Evolutionary conservation across 2,888 invertebrate species (phyloP).

Genomic region (Lycia hirtaria): DNA sequence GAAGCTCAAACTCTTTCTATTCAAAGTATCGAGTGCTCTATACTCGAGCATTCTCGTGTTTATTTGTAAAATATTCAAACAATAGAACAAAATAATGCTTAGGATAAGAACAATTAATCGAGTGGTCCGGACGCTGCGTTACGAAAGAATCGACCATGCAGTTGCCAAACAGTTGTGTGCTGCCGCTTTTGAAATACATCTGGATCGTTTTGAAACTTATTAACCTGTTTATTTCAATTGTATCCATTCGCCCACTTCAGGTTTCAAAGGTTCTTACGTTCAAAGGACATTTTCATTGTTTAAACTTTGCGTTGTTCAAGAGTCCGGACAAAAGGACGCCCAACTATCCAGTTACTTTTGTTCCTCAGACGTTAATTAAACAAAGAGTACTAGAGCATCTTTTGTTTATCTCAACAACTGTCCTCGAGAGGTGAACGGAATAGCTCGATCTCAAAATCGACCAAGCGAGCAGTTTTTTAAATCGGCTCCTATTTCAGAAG

Average conservation of each 20-base stretch:
- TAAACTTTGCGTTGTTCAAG: slow-evolving; percentile 56
- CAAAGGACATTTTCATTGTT: slow-evolving; percentile 76
- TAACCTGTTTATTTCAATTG: slow-evolving; percentile 80
- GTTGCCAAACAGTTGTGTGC: slow-evolving; percentile 80
- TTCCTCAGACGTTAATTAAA: slow-evolving; percentile 77
- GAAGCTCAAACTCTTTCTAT: slow-evolving; percentile 45
- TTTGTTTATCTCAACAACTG: slow-evolving; percentile 62
- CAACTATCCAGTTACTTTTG: slow-evolving; percentile 81
- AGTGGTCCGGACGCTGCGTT: slow-evolving; percentile 83
- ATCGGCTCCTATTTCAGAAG: slow-evolving; percentile 53
- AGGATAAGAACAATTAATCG: slow-evolving; percentile 81
- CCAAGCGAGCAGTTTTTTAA: slow-evolving; percentile 44
- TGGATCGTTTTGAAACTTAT: slow-evolving; percentile 85
- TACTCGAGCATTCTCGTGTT: slow-evolving; percentile 37
- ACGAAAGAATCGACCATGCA: slow-evolving; percentile 74
- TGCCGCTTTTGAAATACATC: slow-evolving; percentile 82
- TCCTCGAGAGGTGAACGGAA: slow-evolving; percentile 67
- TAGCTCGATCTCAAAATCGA: slow-evolving; percentile 36
- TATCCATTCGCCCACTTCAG: slow-evolving; percentile 52
- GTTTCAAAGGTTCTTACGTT: slow-evolving; percentile 62
- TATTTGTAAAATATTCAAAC: slow-evolving; percentile 51
- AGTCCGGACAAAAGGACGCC: slow-evolving; percentile 69
- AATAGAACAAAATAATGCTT: slow-evolving; percentile 67
- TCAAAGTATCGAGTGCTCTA: slow-evolving; percentile 30
- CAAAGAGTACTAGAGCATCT: slow-evolving; percentile 68